phyloP scores from a whole-genome alignment of 2,888 invertebrate genomes.

The Actias luna region DNA sequence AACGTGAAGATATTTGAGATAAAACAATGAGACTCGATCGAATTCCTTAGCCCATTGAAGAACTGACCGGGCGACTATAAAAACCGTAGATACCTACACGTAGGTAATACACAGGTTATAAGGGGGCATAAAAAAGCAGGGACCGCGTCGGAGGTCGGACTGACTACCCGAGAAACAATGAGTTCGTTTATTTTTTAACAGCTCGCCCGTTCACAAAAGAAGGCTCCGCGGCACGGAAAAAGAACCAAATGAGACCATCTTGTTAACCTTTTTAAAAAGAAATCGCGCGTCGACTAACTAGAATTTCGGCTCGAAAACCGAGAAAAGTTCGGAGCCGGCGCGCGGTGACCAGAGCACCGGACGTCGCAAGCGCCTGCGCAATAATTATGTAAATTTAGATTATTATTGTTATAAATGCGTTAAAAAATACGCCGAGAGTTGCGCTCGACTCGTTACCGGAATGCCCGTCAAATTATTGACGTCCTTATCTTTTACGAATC shows the following conservation, averaged over 20 bases:
- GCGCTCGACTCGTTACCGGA: conserved; percentile 52
- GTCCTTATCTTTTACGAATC: conserved; percentile 45
- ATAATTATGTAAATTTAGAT: conserved; percentile 76
- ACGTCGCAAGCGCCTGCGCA: conserved; percentile 73
- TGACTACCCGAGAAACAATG: conserved; percentile 82
- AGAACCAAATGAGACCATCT: conserved; percentile 77
- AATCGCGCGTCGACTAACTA: conserved; percentile 78
- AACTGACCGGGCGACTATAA: conserved; percentile 79
- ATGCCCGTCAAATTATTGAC: conserved; percentile 56
- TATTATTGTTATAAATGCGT: conserved; percentile 57
- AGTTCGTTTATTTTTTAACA: conserved; percentile 82
- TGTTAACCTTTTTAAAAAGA: conserved; percentile 81
- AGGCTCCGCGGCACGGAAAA: conserved; percentile 76
- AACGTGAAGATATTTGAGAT: conserved; percentile 57
- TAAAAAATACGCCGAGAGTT: conserved; percentile 47
- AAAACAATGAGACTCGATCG: conserved; percentile 78
- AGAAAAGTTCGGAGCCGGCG: conserved; percentile 59
- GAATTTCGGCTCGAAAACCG: conserved; percentile 79
- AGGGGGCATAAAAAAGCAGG: conserved; percentile 79
- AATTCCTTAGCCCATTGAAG: conserved; percentile 81
- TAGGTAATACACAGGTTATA: conserved; percentile 81
- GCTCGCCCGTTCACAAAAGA: conserved; percentile 80
- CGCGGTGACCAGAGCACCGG: conserved; percentile 53
- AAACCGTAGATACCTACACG: conserved; percentile 81
- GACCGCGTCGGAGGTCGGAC: conserved; percentile 80